These are phyloP conservation scores for Aethina tumida DNA, from an alignment of 1,140 invertebrate species.

Conservation along the genomic window DNA sequence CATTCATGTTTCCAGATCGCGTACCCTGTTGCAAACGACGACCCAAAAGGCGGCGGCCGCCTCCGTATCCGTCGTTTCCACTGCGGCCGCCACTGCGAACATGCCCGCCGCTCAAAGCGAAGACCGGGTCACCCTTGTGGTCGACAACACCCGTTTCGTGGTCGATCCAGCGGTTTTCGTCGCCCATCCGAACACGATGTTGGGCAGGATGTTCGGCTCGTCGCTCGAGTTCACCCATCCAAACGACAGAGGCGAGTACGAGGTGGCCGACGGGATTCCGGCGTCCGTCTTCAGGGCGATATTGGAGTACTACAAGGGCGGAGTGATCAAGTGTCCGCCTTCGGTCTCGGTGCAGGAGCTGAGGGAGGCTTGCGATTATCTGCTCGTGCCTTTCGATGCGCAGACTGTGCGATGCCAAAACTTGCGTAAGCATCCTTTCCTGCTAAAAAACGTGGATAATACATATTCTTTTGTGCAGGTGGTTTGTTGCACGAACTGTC, in stretches of 20 bases:
- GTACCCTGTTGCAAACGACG: slow-evolving; percentile 6
- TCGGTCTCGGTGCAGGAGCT: slow-evolving; percentile 86
- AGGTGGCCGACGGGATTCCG: slow-evolving; percentile 96
- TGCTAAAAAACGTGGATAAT: background rate
- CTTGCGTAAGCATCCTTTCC: slow-evolving; percentile 56
- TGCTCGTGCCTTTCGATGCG: slow-evolving; percentile 95
- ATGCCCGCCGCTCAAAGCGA: slow-evolving; percentile 47
- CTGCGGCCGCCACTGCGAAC: slow-evolving; percentile 13
- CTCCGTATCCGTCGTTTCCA: slow-evolving; percentile 23
- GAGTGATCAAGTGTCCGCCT: slow-evolving; percentile 77
- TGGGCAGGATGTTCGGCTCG: slow-evolving; percentile 95
- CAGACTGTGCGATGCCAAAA: slow-evolving; percentile 93
- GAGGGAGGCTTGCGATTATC: slow-evolving; percentile 96
- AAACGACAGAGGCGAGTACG: slow-evolving; percentile 94
- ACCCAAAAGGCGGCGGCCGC: slow-evolving; percentile 4
- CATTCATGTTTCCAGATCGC: slow-evolving; percentile 12
- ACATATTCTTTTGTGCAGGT: slow-evolving; percentile 42
- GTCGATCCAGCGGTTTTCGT: slow-evolving; percentile 86
- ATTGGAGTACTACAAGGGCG: slow-evolving; percentile 90
- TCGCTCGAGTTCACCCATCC: slow-evolving; percentile 86
- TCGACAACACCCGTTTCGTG: slow-evolving; percentile 86
- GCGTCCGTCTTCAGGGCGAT: slow-evolving; percentile 92
- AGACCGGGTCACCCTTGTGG: slow-evolving; percentile 79
- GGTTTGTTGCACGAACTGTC: slow-evolving; percentile 95
- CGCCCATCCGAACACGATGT: slow-evolving; percentile 85